These are phyloP conservation scores for Etheostoma cragini DNA, from an alignment of 2,113 vertebrate species.

Conservation along the genomic window DNA sequence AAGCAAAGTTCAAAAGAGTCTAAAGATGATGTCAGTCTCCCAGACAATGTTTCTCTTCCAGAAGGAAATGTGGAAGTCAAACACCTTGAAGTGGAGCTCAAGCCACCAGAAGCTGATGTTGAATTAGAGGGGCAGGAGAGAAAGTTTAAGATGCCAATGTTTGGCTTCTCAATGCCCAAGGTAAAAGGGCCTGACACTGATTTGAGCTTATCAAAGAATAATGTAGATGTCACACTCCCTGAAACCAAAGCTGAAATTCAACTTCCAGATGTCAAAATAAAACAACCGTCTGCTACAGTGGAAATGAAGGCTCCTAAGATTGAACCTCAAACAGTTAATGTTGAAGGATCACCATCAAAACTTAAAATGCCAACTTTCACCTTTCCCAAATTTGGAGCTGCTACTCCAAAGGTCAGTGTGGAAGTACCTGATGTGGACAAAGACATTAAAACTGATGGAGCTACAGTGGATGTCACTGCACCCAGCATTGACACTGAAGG, in stretches of 20 bases:
- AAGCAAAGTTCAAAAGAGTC: slow-evolving; percentile 5
- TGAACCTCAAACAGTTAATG: neutral
- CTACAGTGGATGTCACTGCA: slow-evolving; percentile 25
- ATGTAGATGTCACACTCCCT: slow-evolving; percentile 25
- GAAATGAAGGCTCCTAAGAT: slow-evolving; percentile 37
- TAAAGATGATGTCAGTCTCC: neutral
- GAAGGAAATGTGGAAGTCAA: neutral
- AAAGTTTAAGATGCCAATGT: slow-evolving; percentile 46
- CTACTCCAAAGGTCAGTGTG: slow-evolving; percentile 19
- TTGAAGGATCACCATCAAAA: slow-evolving; percentile 59
- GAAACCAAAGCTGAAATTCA: slow-evolving; percentile 19
- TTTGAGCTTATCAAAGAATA: slow-evolving; percentile 13
- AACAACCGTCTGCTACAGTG: slow-evolving; percentile 12
- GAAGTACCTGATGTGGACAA: slow-evolving; percentile 49
- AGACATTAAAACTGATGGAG: slow-evolving; percentile 7
- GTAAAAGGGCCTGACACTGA: slow-evolving; percentile 20
- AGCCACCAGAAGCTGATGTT: neutral
- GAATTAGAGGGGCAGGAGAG: slow-evolving; percentile 9
- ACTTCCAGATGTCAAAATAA: slow-evolving; percentile 10
- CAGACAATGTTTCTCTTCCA: slow-evolving; percentile 7
- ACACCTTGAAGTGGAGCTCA: neutral
- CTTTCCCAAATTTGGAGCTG: slow-evolving; percentile 66
- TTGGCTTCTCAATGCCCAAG: slow-evolving; percentile 56
- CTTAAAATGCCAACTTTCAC: slow-evolving; percentile 66
- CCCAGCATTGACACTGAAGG: slow-evolving; percentile 15